Base-by-base conservation (phyloP, 2,888 invertebrate genomes). In the Incurvaria masculella region DNA sequence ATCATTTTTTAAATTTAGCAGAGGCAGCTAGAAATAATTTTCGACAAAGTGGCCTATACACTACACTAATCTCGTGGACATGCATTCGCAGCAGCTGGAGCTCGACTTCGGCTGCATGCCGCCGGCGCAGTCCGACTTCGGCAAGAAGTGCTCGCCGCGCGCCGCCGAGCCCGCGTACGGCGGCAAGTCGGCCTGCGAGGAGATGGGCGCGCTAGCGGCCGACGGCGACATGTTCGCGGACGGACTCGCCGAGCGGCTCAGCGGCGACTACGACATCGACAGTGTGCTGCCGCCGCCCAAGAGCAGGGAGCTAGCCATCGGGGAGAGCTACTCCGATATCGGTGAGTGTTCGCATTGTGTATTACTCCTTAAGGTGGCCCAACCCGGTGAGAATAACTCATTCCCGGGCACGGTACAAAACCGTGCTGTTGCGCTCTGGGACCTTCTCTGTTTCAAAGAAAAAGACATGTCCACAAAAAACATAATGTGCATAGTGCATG, bases 241-340 rank as follows among this genome's bases (percentile, higher is more conserved):
- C 49, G 78, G 75, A 44, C 62, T 75, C 65, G 55, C 64, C 2
- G 79, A 76, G 8, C 63, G 79, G 49, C 60, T 78, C 42, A 78
- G 78, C 47, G 79, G 78, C 2, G 79, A 79, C 57, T 79, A 79
- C 54, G 79, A 79, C 52, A 76, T 78, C 43, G 74, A 76, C 53
- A 69, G 65, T 11, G 78, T 79, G 2, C 59, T 80, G 51, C 79
- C 79, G 11, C 78, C 79, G 47, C 79, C 79, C 4, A 79, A 79
- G 56, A 75, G 64, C 50, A 60, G 79, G 44, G 79, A 80, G 58
- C 57, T 79, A n/a, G 79, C 79, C 2, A 79, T 80, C 47, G 79
- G 79, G 41, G 79, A 80, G 57, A 79, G 79, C 59, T 79, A 79
- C 59, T 78, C 79, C 2, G 79, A 79, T 65, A 76, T 80, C 49